phyloP scores from a whole-genome alignment of 2,888 invertebrate genomes.

The Eilema sororculum region DNA sequence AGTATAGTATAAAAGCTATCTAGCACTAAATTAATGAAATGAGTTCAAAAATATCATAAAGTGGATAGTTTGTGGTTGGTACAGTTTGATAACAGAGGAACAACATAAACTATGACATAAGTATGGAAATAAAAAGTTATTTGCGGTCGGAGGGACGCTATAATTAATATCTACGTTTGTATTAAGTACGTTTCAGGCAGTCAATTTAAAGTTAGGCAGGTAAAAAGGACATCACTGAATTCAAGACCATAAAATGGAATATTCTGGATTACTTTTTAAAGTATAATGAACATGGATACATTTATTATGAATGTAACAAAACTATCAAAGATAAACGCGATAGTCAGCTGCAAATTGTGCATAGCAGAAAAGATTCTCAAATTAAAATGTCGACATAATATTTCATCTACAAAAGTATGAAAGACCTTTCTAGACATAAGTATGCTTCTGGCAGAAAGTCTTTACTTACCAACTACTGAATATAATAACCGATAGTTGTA shows the following conservation, averaged over 20 bases:
- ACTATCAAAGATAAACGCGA: no score
- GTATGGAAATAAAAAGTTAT: not conserved
- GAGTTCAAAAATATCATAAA: not conserved
- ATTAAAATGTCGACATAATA: no score
- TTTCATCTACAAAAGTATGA: no score
- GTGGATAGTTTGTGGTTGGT: not conserved
- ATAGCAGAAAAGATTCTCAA: no score
- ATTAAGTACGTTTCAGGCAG: not conserved
- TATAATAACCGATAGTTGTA: no score
- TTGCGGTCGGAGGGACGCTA: not conserved
- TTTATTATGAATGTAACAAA: no score
- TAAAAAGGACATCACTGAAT: conserved; percentile 1
- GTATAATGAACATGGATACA: no score
- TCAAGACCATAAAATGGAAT: not conserved
- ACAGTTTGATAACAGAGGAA: not conserved
- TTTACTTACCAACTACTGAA: no score
- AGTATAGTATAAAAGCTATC: not conserved
- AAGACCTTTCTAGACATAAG: no score
- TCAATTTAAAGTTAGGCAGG: not conserved
- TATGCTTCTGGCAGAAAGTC: no score
- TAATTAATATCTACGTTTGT: not conserved
- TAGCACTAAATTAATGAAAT: not conserved
- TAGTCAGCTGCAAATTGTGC: no score
- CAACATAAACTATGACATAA: not conserved
- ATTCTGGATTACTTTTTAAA: not conserved